phyloP scores from a whole-genome alignment of 2,797 vertebrate species.

The Pseudochirops corinnae region DNA sequence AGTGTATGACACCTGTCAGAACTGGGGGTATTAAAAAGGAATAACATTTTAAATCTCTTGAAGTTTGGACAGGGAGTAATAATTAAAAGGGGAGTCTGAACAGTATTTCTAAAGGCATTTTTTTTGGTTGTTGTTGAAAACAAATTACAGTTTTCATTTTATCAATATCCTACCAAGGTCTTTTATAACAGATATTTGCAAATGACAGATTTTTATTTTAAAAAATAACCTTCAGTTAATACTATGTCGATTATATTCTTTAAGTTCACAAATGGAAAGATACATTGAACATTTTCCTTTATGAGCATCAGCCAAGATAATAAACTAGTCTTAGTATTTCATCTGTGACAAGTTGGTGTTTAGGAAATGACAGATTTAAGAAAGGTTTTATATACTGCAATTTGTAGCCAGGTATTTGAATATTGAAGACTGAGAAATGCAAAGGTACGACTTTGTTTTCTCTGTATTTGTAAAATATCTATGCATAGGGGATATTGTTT shows the following conservation, averaged over 20 bases:
- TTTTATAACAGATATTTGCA: background rate
- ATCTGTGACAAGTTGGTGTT: background rate
- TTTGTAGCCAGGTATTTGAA: background rate
- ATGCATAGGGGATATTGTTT: background rate
- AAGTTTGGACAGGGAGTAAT: conserved; percentile 11
- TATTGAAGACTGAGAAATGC: background rate
- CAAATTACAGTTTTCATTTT: conserved; percentile 38
- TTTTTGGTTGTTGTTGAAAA: background rate
- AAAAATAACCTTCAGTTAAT: background rate
- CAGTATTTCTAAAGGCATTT: background rate
- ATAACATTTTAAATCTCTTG: conserved; percentile 16
- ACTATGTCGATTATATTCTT: conserved; percentile 24
- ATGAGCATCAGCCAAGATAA: background rate
- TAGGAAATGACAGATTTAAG: background rate
- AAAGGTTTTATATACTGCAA: background rate
- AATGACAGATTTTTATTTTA: background rate
- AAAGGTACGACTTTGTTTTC: background rate
- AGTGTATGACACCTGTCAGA: background rate
- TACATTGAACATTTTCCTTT: background rate
- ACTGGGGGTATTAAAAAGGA: background rate
- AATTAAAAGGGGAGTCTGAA: conserved; percentile 29
- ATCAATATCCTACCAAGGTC: background rate
- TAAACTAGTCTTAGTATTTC: conserved; percentile 1
- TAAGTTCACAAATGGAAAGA: conserved; percentile 5
- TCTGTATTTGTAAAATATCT: background rate